Evolutionary conservation across 2,797 vertebrate genomes (phyloP).

Genomic region (Chelonia mydas): DNA sequence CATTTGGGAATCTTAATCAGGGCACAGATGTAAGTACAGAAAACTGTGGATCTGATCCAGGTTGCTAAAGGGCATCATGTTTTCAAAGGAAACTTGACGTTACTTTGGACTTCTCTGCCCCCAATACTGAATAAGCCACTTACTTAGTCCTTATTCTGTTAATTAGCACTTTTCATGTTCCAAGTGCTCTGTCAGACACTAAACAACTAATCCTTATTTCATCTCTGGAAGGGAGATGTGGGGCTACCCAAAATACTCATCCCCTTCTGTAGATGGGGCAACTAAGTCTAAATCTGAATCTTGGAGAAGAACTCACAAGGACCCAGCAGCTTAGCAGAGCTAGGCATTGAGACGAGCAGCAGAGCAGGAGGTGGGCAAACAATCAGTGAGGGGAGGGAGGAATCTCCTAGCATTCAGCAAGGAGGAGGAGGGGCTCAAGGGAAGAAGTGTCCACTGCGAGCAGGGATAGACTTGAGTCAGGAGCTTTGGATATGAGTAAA

Average conservation of each 20-base stretch:
- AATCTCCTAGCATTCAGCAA: background rate
- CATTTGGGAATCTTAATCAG: accelerated
- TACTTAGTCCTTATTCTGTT: background rate
- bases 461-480: accelerated
- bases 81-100: background rate
- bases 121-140: background rate
- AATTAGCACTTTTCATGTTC: background rate
- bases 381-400: background rate
- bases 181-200: background rate
- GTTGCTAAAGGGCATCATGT: background rate
- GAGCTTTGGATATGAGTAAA: accelerated
- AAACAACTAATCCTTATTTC: background rate
- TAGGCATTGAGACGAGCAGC: background rate
- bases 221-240: background rate
- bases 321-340: background rate
- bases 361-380: background rate
- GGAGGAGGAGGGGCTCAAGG: background rate
- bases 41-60: background rate
- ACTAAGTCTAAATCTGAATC: accelerated
- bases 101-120: accelerated
- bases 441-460: background rate
- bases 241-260: too few species aligned
- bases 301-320: background rate
- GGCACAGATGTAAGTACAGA: background rate
- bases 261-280: background rate